Percentiles rank a stretch among this genome's conserved stretches.
Conservation (phyloP, 2,797 vertebrate genomes). For the Naso thynnoides region DNA sequence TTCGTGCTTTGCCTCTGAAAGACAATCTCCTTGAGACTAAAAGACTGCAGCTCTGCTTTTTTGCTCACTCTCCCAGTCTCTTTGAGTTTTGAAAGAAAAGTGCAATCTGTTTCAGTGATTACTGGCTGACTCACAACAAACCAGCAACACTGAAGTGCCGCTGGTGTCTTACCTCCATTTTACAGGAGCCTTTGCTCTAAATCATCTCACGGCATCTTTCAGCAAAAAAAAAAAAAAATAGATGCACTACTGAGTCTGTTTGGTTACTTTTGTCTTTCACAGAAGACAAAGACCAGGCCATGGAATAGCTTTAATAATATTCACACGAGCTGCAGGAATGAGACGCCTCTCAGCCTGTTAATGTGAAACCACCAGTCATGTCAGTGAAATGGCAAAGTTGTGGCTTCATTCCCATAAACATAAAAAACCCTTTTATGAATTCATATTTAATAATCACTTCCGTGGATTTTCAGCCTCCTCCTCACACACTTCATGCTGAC, state of each 20-base stretch:
- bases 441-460: conserved; percentile 17
- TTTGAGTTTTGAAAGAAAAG: conserved; percentile 57
- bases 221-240: conserved; percentile 9
- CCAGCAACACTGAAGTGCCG: conserved; percentile 33
- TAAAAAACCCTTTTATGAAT: conserved; percentile 6
- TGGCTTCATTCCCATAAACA: neutral
- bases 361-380: conserved; percentile 34
- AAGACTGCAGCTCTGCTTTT: conserved; percentile 25
- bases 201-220: conserved; percentile 42
- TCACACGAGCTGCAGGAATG: conserved; percentile 35
- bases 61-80: conserved; percentile 22
- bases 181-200: conserved; percentile 16
- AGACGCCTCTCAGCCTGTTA: neutral
- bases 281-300: neutral
- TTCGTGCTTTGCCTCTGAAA: conserved; percentile 41
- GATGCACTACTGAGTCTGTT: conserved; percentile 4
- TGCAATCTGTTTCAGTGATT: conserved; percentile 64
- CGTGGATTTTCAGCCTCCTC: conserved; percentile 15
- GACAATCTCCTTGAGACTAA: conserved; percentile 47
- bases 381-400: conserved; percentile 17
- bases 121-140: conserved; percentile 52
- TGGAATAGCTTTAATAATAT: conserved; percentile 28
- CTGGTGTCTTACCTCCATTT: conserved; percentile 44
- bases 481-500: conserved; percentile 25
- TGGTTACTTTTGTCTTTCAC: conserved; percentile 22